phyloP scores from a whole-genome alignment of 2,888 invertebrate genomes.

The Noctua pronuba region DNA sequence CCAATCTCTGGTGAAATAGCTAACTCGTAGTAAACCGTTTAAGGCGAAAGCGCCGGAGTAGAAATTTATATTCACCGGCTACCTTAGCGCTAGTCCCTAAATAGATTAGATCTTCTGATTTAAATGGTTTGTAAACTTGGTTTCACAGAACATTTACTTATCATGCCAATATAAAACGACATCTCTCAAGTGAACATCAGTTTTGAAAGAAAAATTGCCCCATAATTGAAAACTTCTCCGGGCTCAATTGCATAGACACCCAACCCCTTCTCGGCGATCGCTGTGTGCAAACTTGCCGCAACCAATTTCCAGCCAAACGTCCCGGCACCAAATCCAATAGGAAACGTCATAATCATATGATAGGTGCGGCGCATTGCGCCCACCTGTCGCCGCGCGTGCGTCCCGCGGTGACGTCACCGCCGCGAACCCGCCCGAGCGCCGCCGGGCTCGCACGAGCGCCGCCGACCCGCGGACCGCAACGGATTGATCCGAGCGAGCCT shows the following conservation, averaged over 20 bases:
- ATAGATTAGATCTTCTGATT: conserved; percentile 10
- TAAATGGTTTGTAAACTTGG: neutral
- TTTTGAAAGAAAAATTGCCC: conserved; percentile 48
- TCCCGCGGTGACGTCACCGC: conserved; percentile 86
- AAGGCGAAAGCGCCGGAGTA: neutral
- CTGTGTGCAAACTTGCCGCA: conserved; percentile 77
- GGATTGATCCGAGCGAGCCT: conserved; percentile 84
- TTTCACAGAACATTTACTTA: neutral
- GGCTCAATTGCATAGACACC: conserved; percentile 66
- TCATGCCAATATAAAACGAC: neutral
- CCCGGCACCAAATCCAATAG: conserved; percentile 80
- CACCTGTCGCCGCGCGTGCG: conserved; percentile 90
- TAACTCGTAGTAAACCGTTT: conserved; percentile 16
- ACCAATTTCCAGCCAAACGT: conserved; percentile 78
- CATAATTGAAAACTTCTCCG: conserved; percentile 64
- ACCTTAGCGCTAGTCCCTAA: neutral
- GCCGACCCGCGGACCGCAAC: conserved; percentile 76
- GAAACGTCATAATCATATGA: conserved; percentile 90
- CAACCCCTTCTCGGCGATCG: conserved; percentile 63
- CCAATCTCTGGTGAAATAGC: conserved; percentile 2
- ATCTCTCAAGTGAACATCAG: neutral
- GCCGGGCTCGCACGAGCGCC: conserved; percentile 71
- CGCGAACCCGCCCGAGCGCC: conserved; percentile 74
- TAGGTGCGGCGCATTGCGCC: conserved; percentile 89
- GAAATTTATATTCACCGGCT: neutral